A percentile compares a stretch with the other conserved stretches of the same genome.
These are phyloP conservation scores for Perccottus glenii DNA, from an alignment of 2,113 vertebrate genomes.

Conservation along the genomic window DNA sequence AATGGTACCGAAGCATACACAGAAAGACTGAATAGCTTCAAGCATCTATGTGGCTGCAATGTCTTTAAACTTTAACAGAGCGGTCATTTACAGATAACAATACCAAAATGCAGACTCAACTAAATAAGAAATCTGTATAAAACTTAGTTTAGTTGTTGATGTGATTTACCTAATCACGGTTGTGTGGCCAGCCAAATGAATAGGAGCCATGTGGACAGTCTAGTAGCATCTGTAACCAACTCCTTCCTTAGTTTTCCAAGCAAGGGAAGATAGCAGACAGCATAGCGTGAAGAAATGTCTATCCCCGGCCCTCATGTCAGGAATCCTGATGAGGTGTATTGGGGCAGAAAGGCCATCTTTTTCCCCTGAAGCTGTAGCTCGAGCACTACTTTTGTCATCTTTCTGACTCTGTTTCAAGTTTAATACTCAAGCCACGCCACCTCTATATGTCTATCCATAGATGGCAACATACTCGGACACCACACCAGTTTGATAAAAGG, in stretches of 20 bases:
- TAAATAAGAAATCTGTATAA: background rate
- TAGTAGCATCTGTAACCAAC: slow-evolving; percentile 36
- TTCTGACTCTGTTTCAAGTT: slow-evolving; percentile 13
- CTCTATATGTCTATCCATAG: slow-evolving; percentile 14
- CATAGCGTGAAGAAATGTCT: slow-evolving; percentile 77
- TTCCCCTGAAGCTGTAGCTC: slow-evolving; percentile 71
- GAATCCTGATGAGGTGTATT: slow-evolving; percentile 79
- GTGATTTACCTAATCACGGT: background rate
- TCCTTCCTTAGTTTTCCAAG: slow-evolving; percentile 37
- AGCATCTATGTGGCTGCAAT: background rate
- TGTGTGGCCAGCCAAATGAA: slow-evolving; percentile 13
- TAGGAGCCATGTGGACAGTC: slow-evolving; percentile 15
- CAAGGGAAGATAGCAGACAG: slow-evolving; percentile 64
- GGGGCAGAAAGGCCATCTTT: slow-evolving; percentile 80
- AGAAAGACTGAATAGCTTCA: background rate
- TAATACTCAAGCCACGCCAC: slow-evolving; percentile 17
- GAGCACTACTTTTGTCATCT: slow-evolving; percentile 59
- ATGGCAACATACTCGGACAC: slow-evolving; percentile 7
- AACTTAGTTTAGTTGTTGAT: slow-evolving; percentile 1
- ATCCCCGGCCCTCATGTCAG: slow-evolving; percentile 69
- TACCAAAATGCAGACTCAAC: background rate
- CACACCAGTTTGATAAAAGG: slow-evolving; percentile 15
- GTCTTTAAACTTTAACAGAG: too few relatives aligned
- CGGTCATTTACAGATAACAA: background rate
- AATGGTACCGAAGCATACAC: background rate